Evolutionary conservation across 2,797 vertebrate species (phyloP).

Genomic region (Epinephelus coioides): DNA sequence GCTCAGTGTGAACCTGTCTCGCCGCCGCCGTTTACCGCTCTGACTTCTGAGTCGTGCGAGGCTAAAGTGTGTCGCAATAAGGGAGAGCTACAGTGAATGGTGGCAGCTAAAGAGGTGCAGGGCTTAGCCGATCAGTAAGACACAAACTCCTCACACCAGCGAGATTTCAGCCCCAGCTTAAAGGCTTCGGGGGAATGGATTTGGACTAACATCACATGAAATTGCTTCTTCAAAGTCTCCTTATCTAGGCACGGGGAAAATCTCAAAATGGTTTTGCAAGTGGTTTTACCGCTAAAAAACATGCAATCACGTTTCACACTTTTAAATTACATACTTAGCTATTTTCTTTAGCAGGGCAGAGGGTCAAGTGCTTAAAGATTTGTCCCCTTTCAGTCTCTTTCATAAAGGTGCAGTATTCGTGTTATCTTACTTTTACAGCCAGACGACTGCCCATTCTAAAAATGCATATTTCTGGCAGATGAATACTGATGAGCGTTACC

Average conservation of each 20-base stretch:
- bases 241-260: slow-evolving; percentile 79
- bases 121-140: slow-evolving; percentile 79
- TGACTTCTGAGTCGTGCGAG: slow-evolving; percentile 43
- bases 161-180: slow-evolving; percentile 80
- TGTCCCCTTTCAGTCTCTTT: slow-evolving; percentile 73
- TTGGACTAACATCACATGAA: slow-evolving; percentile 86
- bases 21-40: slow-evolving; percentile 29
- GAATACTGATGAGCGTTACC: slow-evolving; percentile 75
- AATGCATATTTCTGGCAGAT: slow-evolving; percentile 72
- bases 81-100: slow-evolving; percentile 55
- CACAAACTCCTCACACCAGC: slow-evolving; percentile 80
- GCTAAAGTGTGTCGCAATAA: slow-evolving; percentile 59
- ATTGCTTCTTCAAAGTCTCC: slow-evolving; percentile 87
- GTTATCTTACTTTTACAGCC: slow-evolving; percentile 80
- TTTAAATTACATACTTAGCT: slow-evolving; percentile 82
- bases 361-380: slow-evolving; percentile 80
- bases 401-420: slow-evolving; percentile 69
- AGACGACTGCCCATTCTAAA: slow-evolving; percentile 65
- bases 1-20: slow-evolving; percentile 36
- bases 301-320: slow-evolving; percentile 82
- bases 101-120: slow-evolving; percentile 60
- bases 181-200: slow-evolving; percentile 80
- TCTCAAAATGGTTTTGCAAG: slow-evolving; percentile 78
- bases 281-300: slow-evolving; percentile 79
- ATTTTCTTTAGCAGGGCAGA: slow-evolving; percentile 74